Percentiles rank a stretch among this genome's conserved stretches.
These are phyloP conservation scores for Magallana nippona DNA, from an alignment of 2,888 invertebrate genomes.

Conservation along the genomic window DNA sequence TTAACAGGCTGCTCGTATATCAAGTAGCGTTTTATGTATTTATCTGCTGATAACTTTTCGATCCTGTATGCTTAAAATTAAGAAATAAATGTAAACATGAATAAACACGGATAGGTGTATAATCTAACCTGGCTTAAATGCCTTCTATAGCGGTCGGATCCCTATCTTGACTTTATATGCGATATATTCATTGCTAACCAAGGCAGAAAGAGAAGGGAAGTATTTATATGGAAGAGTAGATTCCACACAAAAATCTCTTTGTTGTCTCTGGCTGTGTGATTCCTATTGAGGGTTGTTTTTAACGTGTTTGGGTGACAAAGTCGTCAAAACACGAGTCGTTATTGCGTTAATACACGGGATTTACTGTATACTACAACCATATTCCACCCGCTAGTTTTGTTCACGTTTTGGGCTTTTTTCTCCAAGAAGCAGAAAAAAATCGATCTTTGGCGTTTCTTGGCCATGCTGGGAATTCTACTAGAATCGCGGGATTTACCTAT, in stretches of 20 bases:
- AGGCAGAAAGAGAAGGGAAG: not conserved
- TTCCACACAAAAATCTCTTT: conserved; percentile 14
- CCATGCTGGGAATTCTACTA: conserved; percentile 25
- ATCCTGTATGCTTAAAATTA: conserved; percentile 7
- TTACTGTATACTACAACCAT: not conserved
- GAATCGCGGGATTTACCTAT: conserved; percentile 33
- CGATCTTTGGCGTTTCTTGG: not conserved
- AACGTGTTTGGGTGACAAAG: not conserved
- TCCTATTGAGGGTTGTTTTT: not conserved
- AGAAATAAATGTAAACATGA: conserved; percentile 21
- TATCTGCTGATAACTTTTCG: conserved; percentile 32
- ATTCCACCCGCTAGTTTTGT: conserved; percentile 6
- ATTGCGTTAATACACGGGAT: conserved; percentile 6
- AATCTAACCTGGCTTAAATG: conserved; percentile 35
- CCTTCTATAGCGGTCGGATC: not conserved
- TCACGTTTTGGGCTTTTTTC: not conserved
- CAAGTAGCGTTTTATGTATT: not conserved
- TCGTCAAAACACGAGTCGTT: conserved; percentile 7
- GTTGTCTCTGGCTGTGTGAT: conserved; percentile 9
- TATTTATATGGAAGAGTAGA: conserved; percentile 17
- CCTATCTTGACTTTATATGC: not conserved
- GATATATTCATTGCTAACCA: not conserved
- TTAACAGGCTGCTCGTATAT: not conserved
- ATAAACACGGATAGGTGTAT: not conserved
- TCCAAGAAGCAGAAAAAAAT: not conserved